Evolutionary conservation across 2,888 invertebrate species (phyloP).

Genomic region (Lithodes maja): DNA sequence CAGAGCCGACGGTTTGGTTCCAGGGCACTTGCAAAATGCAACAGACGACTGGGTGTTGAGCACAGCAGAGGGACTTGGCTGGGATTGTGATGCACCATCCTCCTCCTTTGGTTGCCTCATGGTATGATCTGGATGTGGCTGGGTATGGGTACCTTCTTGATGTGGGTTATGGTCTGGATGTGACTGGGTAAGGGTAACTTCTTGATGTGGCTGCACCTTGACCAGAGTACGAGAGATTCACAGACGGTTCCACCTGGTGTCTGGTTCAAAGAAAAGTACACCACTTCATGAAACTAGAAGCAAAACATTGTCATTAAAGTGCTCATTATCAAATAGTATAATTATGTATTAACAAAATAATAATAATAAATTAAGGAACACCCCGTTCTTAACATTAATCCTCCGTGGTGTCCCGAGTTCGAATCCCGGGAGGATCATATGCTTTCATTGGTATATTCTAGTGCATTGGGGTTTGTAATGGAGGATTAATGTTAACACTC

Average conservation of each 20-base stretch:
- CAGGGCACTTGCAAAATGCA: constrained; percentile 22
- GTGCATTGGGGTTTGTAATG: too few relatives aligned
- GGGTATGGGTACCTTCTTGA: neutral
- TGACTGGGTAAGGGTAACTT: constrained; percentile 40
- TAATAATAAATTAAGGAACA: too few relatives aligned
- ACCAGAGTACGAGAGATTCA: constrained; percentile 58
- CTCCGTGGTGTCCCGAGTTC: too few relatives aligned
- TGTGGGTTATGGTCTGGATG: constrained; percentile 15
- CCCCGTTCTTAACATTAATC: too few relatives aligned
- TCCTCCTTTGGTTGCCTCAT: neutral
- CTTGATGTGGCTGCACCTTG: constrained; percentile 46
- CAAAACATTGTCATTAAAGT: too few relatives aligned
- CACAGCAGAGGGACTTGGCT: constrained; percentile 26
- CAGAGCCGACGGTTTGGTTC: constrained; percentile 10
- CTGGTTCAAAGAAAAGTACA: constrained; percentile 20
- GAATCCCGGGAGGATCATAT: too few relatives aligned
- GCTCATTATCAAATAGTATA: too few relatives aligned
- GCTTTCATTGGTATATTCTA: too few relatives aligned
- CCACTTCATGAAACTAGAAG: neutral
- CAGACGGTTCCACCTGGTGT: constrained; percentile 63
- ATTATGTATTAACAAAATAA: too few relatives aligned
- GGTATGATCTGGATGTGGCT: neutral
- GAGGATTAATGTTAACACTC: too few relatives aligned
- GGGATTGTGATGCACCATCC: neutral
- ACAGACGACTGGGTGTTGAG: constrained; percentile 28